Percentiles rank a stretch among this genome's conserved stretches.
phyloP scores from a whole-genome alignment of 2,113 vertebrate species.

The Acanthisitta chloris region DNA sequence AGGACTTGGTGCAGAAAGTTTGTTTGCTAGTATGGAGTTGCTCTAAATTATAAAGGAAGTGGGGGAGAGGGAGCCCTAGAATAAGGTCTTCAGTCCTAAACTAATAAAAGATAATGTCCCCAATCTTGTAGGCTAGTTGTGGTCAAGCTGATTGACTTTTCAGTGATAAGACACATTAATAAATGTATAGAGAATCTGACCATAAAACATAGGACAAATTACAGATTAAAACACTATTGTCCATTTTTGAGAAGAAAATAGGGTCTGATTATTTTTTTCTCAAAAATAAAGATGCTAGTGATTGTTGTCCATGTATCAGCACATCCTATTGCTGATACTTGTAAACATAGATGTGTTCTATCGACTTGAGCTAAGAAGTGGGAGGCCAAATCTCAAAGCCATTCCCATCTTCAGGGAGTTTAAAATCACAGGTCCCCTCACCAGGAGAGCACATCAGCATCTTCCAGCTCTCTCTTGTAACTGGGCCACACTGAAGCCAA shows the following conservation, averaged over 20 bases:
- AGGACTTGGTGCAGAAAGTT: not conserved
- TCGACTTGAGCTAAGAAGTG: not conserved
- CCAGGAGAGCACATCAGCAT: not conserved
- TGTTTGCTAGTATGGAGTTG: not conserved
- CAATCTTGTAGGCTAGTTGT: accelerated
- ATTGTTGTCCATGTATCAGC: not conserved
- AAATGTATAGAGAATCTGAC: not conserved
- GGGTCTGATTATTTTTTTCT: not conserved
- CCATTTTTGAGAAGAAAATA: not conserved
- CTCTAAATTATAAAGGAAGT: not conserved
- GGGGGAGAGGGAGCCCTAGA: not conserved
- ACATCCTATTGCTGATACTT: no score
- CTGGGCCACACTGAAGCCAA: not conserved
- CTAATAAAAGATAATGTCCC: not conserved
- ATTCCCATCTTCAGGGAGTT: not conserved
- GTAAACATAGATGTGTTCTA: not conserved
- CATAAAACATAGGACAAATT: not conserved
- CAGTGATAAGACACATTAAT: not conserved
- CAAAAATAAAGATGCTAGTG: not conserved
- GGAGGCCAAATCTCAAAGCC: not conserved
- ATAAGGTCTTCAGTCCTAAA: not conserved
- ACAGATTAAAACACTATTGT: not conserved
- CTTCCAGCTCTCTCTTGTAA: not conserved
- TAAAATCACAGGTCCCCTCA: not conserved
- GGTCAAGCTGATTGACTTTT: not conserved